A percentile compares a stretch with the other conserved stretches of the same genome.
Conservation (phyloP, 2,888 invertebrate species). For the Eumacrocentrus americanus region DNA sequence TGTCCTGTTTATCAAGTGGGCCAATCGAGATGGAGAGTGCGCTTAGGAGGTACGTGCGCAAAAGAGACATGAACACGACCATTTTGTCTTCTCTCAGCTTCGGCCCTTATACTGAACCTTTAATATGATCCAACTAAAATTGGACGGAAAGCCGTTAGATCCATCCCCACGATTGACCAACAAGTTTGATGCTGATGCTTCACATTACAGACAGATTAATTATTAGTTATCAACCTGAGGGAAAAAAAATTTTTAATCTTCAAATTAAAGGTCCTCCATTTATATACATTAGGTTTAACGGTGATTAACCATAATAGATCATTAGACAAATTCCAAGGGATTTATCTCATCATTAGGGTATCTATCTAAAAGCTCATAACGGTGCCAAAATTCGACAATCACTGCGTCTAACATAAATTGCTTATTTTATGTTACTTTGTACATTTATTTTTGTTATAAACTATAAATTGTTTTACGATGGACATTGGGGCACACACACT, state of each 20-base stretch:
- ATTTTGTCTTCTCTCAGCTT: too few relatives aligned
- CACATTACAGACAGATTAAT: conserved; percentile 7
- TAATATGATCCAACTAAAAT: too few relatives aligned
- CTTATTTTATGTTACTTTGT: background rate
- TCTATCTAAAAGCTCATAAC: too few relatives aligned
- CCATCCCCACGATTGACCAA: conserved; percentile 14
- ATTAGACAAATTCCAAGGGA: too few relatives aligned
- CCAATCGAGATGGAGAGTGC: conserved; percentile 61
- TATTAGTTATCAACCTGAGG: background rate
- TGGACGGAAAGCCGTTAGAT: conserved; percentile 30
- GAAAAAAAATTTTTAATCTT: conserved; percentile 7
- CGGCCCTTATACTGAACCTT: too few relatives aligned
- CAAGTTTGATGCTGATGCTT: background rate
- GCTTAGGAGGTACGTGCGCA: conserved; percentile 12
- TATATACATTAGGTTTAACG: too few relatives aligned
- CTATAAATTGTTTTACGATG: background rate
- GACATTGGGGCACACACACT: too few relatives aligned
- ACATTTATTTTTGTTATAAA: background rate
- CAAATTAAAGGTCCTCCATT: background rate
- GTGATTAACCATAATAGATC: too few relatives aligned
- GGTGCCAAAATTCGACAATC: background rate
- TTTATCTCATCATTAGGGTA: too few relatives aligned
- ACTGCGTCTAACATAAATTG: background rate
- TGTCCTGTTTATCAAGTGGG: conserved; percentile 61
- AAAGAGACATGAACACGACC: too few relatives aligned